Conservation (phyloP, 92 coral and sea anemone genomes). For the Actinostola sp. region DNA sequence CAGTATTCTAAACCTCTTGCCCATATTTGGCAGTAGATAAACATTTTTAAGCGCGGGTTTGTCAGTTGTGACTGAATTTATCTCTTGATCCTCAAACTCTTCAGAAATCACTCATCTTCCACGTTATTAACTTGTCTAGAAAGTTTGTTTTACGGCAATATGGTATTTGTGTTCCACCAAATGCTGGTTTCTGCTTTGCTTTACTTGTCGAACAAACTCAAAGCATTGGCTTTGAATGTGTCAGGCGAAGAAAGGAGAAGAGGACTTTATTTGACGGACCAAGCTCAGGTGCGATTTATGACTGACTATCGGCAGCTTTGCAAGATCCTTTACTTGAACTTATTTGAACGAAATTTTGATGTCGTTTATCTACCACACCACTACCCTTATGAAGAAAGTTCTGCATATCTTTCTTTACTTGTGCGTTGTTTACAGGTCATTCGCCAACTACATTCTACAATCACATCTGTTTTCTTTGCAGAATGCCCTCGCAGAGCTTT, state of each 20-base stretch:
- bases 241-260: conserved; percentile 48
- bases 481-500: conserved; percentile 71
- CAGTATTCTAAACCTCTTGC: conserved; percentile 15
- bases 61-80: conserved; percentile 31
- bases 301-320: conserved; percentile 3
- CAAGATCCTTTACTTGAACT: neutral
- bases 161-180: conserved; percentile 79
- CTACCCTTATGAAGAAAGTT: conserved; percentile 1
- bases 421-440: conserved; percentile 1
- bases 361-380: neutral
- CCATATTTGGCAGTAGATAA: conserved; percentile 48
- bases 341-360: neutral
- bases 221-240: conserved; percentile 43
- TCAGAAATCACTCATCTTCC: conserved; percentile 42
- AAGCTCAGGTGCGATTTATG: conserved; percentile 54
- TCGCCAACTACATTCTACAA: neutral
- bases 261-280: conserved; percentile 43
- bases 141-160: conserved; percentile 44
- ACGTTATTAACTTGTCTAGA: conserved; percentile 34
- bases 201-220: conserved; percentile 62
- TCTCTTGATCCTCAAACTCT: conserved; percentile 38
- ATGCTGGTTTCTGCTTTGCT: conserved; percentile 69
- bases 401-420: conserved; percentile 18
- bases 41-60: conserved; percentile 42
- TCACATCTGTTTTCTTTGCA: conserved; percentile 27